phyloP scores from a whole-genome alignment of 1,140 invertebrate species.

The Oreohelix idahoensis region DNA sequence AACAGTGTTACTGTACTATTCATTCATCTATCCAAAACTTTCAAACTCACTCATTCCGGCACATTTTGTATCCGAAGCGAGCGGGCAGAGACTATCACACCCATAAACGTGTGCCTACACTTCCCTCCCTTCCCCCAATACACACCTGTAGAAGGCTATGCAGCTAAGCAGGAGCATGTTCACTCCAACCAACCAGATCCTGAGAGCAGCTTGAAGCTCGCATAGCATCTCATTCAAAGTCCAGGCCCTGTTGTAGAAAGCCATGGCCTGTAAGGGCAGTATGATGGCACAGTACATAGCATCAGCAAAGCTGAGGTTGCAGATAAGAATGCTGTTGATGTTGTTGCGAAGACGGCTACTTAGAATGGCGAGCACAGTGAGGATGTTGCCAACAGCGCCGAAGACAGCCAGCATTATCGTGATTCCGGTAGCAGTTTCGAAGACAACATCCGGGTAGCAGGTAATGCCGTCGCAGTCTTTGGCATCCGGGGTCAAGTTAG shows the following conservation, averaged over 20 bases:
- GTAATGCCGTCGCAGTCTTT: constrained; percentile 17
- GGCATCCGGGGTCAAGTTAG: neutral
- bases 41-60: too few relatives aligned
- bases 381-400: constrained; percentile 61
- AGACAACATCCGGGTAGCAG: constrained; percentile 39
- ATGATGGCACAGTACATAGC: constrained; percentile 60
- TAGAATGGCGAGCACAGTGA: constrained; percentile 66
- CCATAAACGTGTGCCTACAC: too few relatives aligned
- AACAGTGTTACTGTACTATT: too few relatives aligned
- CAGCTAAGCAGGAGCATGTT: constrained; percentile 60
- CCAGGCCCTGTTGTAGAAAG: constrained; percentile 52
- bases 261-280: constrained; percentile 60
- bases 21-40: too few relatives aligned
- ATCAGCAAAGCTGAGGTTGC: constrained; percentile 63
- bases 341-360: constrained; percentile 59
- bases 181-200: constrained; percentile 63
- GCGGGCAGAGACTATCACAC: too few relatives aligned
- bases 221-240: constrained; percentile 50
- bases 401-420: constrained; percentile 53
- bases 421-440: constrained; percentile 49
- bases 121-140: too few relatives aligned
- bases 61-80: too few relatives aligned
- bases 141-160: constrained; percentile 60
- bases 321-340: constrained; percentile 67
- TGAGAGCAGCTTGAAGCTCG: constrained; percentile 52